Evolutionary conservation across 2,797 vertebrate species (phyloP).

Genomic region (Sphenopsis melanotis): DNA sequence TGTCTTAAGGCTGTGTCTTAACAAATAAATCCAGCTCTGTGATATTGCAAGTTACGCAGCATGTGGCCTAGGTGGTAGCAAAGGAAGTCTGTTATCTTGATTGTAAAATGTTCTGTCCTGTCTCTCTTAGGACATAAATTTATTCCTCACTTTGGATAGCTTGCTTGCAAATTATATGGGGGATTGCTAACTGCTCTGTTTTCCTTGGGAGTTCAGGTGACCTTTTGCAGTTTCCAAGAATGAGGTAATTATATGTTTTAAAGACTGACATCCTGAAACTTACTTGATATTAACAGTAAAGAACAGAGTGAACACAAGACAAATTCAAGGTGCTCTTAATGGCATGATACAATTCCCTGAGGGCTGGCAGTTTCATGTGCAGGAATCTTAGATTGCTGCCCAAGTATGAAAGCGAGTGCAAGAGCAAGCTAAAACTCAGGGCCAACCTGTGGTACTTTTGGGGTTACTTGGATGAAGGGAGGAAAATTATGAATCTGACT

Average conservation of each 20-base stretch:
- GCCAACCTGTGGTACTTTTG: not conserved
- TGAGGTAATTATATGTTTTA: not conserved
- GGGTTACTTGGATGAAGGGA: not conserved
- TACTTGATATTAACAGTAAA: not conserved
- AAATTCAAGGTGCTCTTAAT: not conserved
- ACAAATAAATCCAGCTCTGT: not conserved
- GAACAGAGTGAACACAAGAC: not conserved
- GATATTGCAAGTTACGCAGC: not conserved
- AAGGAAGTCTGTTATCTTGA: not conserved
- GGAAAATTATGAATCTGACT: not conserved
- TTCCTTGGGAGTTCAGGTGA: not conserved
- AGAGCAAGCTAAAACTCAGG: not conserved
- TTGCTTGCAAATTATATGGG: not conserved
- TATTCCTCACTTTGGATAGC: not conserved
- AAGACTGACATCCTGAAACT: not conserved
- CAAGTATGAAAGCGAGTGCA: not conserved
- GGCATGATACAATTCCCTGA: not conserved
- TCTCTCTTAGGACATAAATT: not conserved
- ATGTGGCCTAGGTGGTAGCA: not conserved
- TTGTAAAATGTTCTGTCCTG: not conserved
- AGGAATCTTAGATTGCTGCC: not conserved
- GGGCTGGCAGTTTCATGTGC: not conserved
- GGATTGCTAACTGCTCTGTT: not conserved
- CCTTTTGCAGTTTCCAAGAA: not conserved
- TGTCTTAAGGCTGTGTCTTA: not conserved